These are phyloP conservation scores for Goniozus legneri DNA, from an alignment of 1,140 invertebrate species.

Conservation along the genomic window DNA sequence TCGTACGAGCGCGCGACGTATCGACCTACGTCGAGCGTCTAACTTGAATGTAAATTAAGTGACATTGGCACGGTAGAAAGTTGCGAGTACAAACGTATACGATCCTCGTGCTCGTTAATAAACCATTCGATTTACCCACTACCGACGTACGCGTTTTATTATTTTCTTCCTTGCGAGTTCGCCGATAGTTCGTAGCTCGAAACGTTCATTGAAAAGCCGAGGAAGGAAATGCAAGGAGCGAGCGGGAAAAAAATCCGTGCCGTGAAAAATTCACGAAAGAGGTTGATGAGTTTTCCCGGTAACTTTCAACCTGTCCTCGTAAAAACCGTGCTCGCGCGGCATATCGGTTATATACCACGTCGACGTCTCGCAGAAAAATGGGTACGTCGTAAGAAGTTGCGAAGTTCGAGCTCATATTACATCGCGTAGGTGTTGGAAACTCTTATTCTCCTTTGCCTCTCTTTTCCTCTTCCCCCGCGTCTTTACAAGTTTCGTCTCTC, in stretches of 20 bases:
- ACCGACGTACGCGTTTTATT: no score
- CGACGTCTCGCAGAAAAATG: constrained; percentile 13
- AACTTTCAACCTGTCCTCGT: constrained; percentile 10
- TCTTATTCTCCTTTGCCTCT: constrained; percentile 13
- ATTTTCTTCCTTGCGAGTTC: no score
- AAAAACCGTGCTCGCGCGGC: not conserved
- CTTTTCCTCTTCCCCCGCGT: constrained; percentile 4
- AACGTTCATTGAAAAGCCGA: constrained; percentile 11
- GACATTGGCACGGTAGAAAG: no score
- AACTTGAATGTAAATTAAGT: no score
- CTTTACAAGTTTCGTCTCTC: constrained; percentile 11
- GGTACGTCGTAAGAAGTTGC: constrained; percentile 26
- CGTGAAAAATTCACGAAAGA: constrained; percentile 13
- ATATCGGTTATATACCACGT: constrained; percentile 1
- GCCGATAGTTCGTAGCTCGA: not conserved
- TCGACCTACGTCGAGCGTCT: no score
- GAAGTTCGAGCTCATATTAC: constrained; percentile 10
- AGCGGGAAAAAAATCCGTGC: no score
- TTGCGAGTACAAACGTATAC: no score
- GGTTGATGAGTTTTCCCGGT: constrained; percentile 18
- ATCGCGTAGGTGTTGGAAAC: constrained; percentile 21
- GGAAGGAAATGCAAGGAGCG: no score
- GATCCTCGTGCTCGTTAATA: no score
- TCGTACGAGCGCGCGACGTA: no score
- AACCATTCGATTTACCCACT: no score